A percentile compares a stretch with the other conserved stretches of the same genome.
Conservation (phyloP, 2,797 vertebrate species). For the Momotus momota region DNA sequence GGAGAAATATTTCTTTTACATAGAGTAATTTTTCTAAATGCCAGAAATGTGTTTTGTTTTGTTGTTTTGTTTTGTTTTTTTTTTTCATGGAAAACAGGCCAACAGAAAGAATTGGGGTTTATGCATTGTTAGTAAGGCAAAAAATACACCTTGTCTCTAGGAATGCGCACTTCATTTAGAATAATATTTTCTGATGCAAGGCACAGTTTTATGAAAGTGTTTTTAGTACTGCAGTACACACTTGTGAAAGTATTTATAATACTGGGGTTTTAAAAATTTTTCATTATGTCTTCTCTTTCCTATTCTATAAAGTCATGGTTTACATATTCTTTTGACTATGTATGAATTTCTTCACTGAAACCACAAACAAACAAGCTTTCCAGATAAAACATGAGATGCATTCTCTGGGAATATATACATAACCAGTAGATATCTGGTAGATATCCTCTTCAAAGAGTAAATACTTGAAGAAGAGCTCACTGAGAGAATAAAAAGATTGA, state of each 20-base stretch:
- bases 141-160: not conserved
- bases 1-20: not conserved
- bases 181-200: not conserved
- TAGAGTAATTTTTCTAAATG: not conserved
- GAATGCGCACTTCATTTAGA: not conserved
- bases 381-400: not conserved
- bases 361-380: not conserved
- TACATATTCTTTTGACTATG: not conserved
- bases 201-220: not conserved
- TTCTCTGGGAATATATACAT: not conserved
- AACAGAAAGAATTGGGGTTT: not conserved
- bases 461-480: not conserved
- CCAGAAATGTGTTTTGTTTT: not conserved
- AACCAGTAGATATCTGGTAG: not conserved
- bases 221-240: not conserved
- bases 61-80: too few species aligned
- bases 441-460: not conserved
- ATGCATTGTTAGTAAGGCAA: not conserved
- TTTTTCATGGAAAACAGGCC: not conserved
- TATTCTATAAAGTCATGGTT: not conserved
- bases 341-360: not conserved
- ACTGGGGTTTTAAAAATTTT: fast-evolving
- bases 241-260: not conserved
- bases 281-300: not conserved
- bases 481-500: not conserved